A percentile compares a stretch with the other conserved stretches of the same genome.
These are phyloP conservation scores for Sminthurinus aureus DNA, from an alignment of 2,888 invertebrate genomes.

Conservation along the genomic window DNA sequence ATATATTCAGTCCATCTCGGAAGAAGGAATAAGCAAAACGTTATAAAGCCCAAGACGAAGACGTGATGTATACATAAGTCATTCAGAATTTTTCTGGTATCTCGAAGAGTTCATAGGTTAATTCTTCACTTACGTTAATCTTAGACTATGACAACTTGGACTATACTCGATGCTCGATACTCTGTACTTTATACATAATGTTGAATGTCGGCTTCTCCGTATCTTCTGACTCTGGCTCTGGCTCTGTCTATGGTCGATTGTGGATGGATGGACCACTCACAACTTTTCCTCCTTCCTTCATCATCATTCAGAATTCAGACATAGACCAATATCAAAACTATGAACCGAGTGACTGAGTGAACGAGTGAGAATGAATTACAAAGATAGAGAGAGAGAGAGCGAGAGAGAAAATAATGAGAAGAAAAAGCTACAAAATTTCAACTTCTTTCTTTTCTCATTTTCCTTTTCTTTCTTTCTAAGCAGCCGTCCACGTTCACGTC, in stretches of 20 bases:
- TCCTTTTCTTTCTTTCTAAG: neutral
- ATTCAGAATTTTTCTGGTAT: conserved; percentile 35
- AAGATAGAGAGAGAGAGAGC: conserved; percentile 15
- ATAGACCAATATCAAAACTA: neutral
- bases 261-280: conserved; percentile 23
- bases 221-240: too few relatives aligned
- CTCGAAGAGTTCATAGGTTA: conserved; percentile 53
- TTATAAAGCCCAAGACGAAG: too few relatives aligned
- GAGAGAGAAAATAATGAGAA: conserved; percentile 12
- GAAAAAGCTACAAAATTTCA: neutral
- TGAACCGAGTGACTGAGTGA: neutral
- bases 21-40: neutral
- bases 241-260: too few relatives aligned
- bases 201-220: too few relatives aligned
- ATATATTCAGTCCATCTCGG: neutral
- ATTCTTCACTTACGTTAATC: conserved; percentile 58
- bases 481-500: neutral
- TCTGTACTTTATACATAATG: too few relatives aligned
- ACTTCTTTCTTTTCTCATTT: neutral
- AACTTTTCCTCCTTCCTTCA: conserved; percentile 6
- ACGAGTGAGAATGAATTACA: too few relatives aligned
- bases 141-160: conserved; percentile 47
- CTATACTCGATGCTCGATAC: too few relatives aligned
- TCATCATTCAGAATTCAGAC: conserved; percentile 16
- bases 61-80: neutral